phyloP scores from a whole-genome alignment of 2,888 invertebrate species.

The Tetramorium bicarinatum region DNA sequence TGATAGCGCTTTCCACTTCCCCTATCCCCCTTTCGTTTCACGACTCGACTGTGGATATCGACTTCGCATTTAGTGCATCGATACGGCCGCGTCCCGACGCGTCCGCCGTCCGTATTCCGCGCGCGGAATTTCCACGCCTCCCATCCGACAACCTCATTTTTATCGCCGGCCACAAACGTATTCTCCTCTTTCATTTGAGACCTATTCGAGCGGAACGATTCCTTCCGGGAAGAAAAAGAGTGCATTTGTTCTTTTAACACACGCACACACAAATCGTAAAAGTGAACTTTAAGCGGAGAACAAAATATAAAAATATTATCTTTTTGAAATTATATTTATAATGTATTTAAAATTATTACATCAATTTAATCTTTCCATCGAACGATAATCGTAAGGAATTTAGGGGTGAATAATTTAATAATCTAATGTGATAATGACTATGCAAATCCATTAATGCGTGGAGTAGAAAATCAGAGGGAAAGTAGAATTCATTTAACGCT shows the following conservation, averaged over 20 bases:
- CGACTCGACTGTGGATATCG: conserved; percentile 70
- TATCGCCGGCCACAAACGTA: neutral
- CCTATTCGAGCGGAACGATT: conserved; percentile 9
- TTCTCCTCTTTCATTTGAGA: conserved; percentile 11
- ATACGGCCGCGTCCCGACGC: conserved; percentile 49
- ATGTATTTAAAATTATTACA: neutral
- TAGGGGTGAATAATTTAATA: conserved; percentile 9
- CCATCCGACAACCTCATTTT: neutral
- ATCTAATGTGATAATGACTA: neutral
- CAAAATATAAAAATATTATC: neutral
- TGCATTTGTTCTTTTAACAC: neutral
- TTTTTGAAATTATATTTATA: neutral
- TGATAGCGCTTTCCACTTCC: conserved; percentile 62
- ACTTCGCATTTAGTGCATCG: conserved; percentile 73
- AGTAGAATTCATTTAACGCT: conserved; percentile 17
- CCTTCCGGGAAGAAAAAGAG: neutral
- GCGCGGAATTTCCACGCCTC: conserved; percentile 33
- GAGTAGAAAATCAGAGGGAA: conserved; percentile 21
- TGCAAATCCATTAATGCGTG: neutral
- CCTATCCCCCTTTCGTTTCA: conserved; percentile 9
- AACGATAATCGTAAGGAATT: neutral
- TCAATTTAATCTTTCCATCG: neutral
- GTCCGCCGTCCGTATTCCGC: neutral
- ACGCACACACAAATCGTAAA: neutral
- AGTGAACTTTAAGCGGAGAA: neutral